A percentile compares a stretch with the other conserved stretches of the same genome.
phyloP scores from a whole-genome alignment of 2,113 vertebrate species.

The Leptodactylus fuscus region DNA sequence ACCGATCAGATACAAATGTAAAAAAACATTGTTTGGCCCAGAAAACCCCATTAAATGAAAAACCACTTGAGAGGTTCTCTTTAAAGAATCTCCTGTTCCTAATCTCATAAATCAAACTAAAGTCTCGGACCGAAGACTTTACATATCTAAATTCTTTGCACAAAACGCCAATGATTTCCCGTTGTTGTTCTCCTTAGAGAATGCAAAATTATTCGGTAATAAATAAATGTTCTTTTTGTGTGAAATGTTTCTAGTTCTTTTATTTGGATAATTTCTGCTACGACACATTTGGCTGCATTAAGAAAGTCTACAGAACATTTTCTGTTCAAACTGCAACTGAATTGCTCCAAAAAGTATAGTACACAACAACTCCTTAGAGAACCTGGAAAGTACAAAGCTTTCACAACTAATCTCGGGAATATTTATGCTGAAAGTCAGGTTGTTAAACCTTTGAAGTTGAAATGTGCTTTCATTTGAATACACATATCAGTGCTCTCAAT shows the following conservation, averaged over 20 bases:
- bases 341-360: background rate
- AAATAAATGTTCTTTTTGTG: background rate
- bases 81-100: too few species aligned
- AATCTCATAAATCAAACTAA: background rate
- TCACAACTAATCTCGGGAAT: conserved; percentile 43
- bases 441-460: conserved; percentile 52
- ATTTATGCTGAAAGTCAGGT: conserved; percentile 44
- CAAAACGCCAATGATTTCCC: background rate
- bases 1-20: too few species aligned
- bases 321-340: background rate
- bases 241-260: background rate
- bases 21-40: too few species aligned
- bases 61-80: too few species aligned
- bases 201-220: background rate
- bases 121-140: background rate
- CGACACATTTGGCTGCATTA: background rate
- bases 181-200: background rate
- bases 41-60: too few species aligned
- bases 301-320: conserved; percentile 1
- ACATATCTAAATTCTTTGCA: background rate
- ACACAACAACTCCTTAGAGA: conserved; percentile 28
- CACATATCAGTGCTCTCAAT: conserved; percentile 52
- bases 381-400: conserved; percentile 46
- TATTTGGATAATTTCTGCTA: conserved; percentile 20
- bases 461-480: conserved; percentile 53